Percentiles rank a stretch among this genome's conserved stretches.
These are phyloP conservation scores for Drosophila arizonae DNA, from an alignment of 1,140 invertebrate genomes.

Conservation along the genomic window DNA sequence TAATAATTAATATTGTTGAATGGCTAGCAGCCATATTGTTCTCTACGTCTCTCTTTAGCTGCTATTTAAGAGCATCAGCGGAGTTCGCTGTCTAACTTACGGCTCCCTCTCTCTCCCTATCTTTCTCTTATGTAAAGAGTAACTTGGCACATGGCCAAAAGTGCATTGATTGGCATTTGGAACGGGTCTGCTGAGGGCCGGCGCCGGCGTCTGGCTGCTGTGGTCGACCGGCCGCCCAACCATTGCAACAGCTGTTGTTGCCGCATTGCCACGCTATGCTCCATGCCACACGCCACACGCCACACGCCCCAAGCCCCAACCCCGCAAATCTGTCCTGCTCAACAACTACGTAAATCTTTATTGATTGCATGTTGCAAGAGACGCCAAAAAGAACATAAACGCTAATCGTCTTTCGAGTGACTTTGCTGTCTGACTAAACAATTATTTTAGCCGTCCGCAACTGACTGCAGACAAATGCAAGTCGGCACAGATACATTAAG, in stretches of 20 bases:
- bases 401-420: conserved; percentile 61
- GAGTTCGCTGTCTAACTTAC: background rate
- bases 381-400: conserved; percentile 41
- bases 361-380: conserved; percentile 54
- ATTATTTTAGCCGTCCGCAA: conserved; percentile 53
- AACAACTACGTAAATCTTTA: conserved; percentile 47
- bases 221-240: conserved; percentile 29
- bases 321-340: conserved; percentile 8
- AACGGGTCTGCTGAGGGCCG: conserved; percentile 49
- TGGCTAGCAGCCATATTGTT: background rate
- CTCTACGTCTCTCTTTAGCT: conserved; percentile 19
- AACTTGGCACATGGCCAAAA: conserved; percentile 82
- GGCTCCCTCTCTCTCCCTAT: conserved; percentile 18
- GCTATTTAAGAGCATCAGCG: conserved; percentile 19
- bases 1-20: too few relatives aligned
- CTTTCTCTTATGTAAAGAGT: conserved; percentile 54
- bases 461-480: conserved; percentile 30
- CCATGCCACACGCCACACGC: conserved; percentile 17
- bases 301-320: too few relatives aligned
- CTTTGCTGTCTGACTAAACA: conserved; percentile 60
- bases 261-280: conserved; percentile 59
- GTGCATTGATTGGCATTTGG: conserved; percentile 76
- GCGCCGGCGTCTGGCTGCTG: conserved; percentile 72
- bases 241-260: conserved; percentile 77
- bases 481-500: conserved; percentile 32